phyloP scores from a whole-genome alignment of 2,113 vertebrate genomes.

The Bostrychus sinensis region DNA sequence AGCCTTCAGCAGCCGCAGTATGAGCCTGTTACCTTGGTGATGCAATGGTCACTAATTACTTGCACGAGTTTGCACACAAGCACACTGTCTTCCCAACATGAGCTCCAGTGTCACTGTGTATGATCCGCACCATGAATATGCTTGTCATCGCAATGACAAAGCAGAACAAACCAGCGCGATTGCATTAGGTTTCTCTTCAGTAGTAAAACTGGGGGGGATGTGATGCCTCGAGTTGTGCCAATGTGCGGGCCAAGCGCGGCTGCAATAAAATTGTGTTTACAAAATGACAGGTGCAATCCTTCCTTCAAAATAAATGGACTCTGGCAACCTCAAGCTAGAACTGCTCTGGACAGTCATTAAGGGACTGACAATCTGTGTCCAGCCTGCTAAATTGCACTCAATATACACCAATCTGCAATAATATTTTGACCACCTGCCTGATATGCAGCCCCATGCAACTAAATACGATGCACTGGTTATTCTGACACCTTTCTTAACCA shows the following conservation, averaged over 20 bases:
- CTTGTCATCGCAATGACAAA: constrained; percentile 28
- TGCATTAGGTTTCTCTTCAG: constrained; percentile 8
- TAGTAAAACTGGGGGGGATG: constrained; percentile 2
- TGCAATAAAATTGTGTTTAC: constrained; percentile 19
- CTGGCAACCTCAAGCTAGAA: constrained; percentile 12
- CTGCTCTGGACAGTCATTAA: constrained; percentile 11
- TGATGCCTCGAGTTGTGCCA: not conserved
- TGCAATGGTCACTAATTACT: constrained; percentile 55
- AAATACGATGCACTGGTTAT: too few species aligned
- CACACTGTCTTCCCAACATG: constrained; percentile 2
- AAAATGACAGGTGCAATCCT: constrained; percentile 33
- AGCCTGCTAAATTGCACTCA: constrained; percentile 13
- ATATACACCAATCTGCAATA: too few species aligned
- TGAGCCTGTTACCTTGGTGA: constrained; percentile 75
- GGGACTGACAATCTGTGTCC: constrained; percentile 13
- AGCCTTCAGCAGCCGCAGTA: constrained; percentile 22
- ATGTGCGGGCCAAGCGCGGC: not conserved
- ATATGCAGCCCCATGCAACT: too few species aligned
- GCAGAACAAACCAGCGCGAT: constrained; percentile 11
- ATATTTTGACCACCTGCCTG: too few species aligned
- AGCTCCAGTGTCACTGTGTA: constrained; percentile 14
- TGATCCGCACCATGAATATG: constrained; percentile 12
- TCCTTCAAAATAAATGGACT: constrained; percentile 16
- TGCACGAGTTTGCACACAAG: constrained; percentile 5
- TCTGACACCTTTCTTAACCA: too few species aligned